Base-by-base conservation (phyloP, 1,140 invertebrate genomes). In the Rhopalosiphum maidis region DNA sequence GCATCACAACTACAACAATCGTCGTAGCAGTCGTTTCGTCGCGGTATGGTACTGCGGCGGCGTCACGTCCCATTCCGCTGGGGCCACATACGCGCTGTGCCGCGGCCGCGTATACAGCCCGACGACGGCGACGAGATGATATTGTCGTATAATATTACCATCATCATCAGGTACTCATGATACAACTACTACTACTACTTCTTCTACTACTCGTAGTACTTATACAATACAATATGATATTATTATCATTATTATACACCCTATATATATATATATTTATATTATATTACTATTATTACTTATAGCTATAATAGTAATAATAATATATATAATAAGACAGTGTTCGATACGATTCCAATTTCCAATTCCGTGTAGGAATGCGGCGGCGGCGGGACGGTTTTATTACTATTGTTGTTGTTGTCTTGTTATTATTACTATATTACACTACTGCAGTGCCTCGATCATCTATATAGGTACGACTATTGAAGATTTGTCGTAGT, bases 351-450 rank as follows among this genome's bases (percentile, higher is more conserved):
- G 91, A 93, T 93, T 93, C 82, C 82, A 82, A 85, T 83, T 82
- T 93, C 77, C 91, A 82, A 92, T 92, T 92, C 91, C 91, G 91
- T 93, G 91, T 93, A 43, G 91, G 91, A 93, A 93, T 93, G 91
- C 89, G 89, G 48, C 87, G 89, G 48, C 87, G 30, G 37, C 37
- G 41, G 37, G 23, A 60, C 89, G 54, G 25, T 90, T 90, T 60
- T 90, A 51, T 90, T 90, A 90, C 51, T 60, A 41, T 90, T 90
- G 46, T 88, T 89, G 48, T 89, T 37, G 60, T 77, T 46, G 35
- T 87, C 35, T 37, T 55, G 6, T 90, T 43, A 68, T 68, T 90
- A 68, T 68, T 90, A 90, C 15, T 77, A 77, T 35, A n/a, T n/a
- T 77, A 77, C 60, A 11, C 46, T 46, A 11, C 41, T 60, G 54